phyloP scores from a whole-genome alignment of 2,888 invertebrate genomes.

The Protophormia terraenovae region DNA sequence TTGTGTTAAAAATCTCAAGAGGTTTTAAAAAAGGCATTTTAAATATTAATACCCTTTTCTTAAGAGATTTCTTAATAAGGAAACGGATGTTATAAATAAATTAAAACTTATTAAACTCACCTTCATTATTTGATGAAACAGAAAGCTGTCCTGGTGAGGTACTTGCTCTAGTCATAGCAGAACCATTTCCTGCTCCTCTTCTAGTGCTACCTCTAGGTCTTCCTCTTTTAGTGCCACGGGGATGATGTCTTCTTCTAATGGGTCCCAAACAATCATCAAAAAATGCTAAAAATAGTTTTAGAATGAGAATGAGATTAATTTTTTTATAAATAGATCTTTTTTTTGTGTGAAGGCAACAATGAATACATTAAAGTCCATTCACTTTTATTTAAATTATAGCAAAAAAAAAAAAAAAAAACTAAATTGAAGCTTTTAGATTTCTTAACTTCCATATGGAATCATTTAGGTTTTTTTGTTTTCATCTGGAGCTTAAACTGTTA shows the following conservation, averaged over 20 bases:
- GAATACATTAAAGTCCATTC: constrained; percentile 40
- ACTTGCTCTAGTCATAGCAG: constrained; percentile 73
- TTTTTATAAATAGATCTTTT: background rate
- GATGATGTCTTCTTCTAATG: constrained; percentile 80
- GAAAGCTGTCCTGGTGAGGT: constrained; percentile 63
- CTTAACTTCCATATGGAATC: constrained; percentile 13
- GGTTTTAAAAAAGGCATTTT: background rate
- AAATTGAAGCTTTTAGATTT: constrained; percentile 6
- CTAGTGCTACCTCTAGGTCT: constrained; percentile 89
- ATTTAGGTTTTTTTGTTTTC: background rate
- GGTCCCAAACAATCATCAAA: constrained; percentile 78
- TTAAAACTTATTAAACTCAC: constrained; percentile 50
- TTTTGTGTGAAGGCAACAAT: background rate
- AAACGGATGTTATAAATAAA: constrained; percentile 20
- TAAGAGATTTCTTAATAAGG: background rate
- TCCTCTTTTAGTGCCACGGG: constrained; percentile 86
- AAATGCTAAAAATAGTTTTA: constrained; percentile 73
- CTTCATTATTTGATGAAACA: constrained; percentile 56
- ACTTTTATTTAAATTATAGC: constrained; percentile 25
- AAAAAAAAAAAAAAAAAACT: background rate
- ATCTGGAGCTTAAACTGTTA: background rate
- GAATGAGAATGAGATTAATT: background rate
- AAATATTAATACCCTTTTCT: background rate
- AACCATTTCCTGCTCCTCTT: constrained; percentile 83
- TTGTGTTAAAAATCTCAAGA: constrained; percentile 31